Conservation (phyloP, 53 echinoderm and acorn worm species). For the Holothuria scabra region DNA sequence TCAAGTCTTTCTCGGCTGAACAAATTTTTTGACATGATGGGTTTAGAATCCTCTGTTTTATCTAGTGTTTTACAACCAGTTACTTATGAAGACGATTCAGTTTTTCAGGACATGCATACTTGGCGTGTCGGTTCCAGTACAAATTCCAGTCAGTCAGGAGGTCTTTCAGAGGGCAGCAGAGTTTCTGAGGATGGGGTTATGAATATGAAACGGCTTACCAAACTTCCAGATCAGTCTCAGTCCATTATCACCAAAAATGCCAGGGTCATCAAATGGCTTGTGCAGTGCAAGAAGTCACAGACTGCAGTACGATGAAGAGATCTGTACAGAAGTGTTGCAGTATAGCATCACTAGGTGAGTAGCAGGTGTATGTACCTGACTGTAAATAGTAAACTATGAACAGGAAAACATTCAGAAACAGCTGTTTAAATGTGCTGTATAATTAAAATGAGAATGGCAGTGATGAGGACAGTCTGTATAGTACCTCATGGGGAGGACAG, state of each 20-base stretch:
- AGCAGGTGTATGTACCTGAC: too few species aligned
- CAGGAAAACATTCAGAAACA: too few species aligned
- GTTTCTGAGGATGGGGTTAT: constrained; percentile 86
- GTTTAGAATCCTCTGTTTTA: constrained; percentile 75
- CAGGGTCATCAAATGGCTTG: constrained; percentile 96
- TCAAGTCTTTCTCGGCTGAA: constrained; percentile 73
- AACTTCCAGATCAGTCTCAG: constrained; percentile 81
- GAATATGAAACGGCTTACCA: constrained; percentile 68
- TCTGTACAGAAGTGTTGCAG: too few species aligned
- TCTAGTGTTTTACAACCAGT: constrained; percentile 51
- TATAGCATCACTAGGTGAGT: too few species aligned
- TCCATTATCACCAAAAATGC: constrained; percentile 95
- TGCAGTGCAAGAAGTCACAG: constrained; percentile 83
- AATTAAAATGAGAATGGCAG: too few species aligned
- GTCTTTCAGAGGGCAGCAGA: constrained; percentile 74
- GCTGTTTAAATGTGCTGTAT: too few species aligned
- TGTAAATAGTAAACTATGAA: too few species aligned
- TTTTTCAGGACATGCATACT: constrained; percentile 92
- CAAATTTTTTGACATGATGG: constrained; percentile 92
- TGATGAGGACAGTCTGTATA: too few species aligned
- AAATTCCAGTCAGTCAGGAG: constrained; percentile 39
- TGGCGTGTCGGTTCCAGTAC: constrained; percentile 51
- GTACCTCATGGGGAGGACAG: too few species aligned
- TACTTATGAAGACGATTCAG: constrained; percentile 60
- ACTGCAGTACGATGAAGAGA: background rate